Evolutionary conservation across 2,888 invertebrate species (phyloP), one percentile per base, ranked within the genome.

Genomic region (Muschampia plurimacula): DNA sequence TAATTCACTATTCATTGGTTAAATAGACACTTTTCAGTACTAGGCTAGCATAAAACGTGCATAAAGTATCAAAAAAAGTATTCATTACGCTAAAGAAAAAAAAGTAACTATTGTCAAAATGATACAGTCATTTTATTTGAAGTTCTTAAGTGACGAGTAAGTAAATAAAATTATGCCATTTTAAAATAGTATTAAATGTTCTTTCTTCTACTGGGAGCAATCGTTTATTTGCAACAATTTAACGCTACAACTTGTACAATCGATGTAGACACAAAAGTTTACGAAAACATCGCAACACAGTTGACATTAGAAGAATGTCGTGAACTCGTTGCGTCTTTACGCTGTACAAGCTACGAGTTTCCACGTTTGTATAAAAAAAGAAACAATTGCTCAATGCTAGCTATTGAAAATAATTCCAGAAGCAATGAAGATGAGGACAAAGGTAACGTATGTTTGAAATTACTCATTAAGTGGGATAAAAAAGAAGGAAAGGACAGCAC

Each of bases 381-480:
- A 22, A n/a, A 22, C 7, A 59, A 44, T 41, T 22, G 41, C 15
- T 55, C 41, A 22, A 6, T 5, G 12, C 28, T 1, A 22, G 0
- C 5, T 13, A 36, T 22, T 36, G 28, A 13, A n/a, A 67, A 59
- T 39, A 13, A 15, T 55, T 7, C 22, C 1, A 55, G 7, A 41
- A 41, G n/a, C 41, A 59, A 13, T 13, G n/a, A 44, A 4, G 13
- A n/a, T n/a, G 44, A 44, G 10, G 57, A 15, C 28, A 13, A 87
- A 90, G 78, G 93, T 95, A 65, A 81, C 94, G 1, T 83, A 0
- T 96, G 96, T 77, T 81, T 96, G 5, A 86, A 94, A 22, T 90
- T 95, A 9, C 86, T 96, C 1, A 78, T 95, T 0, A 94, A 95
- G 78, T 96, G 96, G 96, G 96, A 95, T 72, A 82, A 79, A 49